phyloP scores from a whole-genome alignment of 2,113 vertebrate species.

The Phyllostomus hastatus region DNA sequence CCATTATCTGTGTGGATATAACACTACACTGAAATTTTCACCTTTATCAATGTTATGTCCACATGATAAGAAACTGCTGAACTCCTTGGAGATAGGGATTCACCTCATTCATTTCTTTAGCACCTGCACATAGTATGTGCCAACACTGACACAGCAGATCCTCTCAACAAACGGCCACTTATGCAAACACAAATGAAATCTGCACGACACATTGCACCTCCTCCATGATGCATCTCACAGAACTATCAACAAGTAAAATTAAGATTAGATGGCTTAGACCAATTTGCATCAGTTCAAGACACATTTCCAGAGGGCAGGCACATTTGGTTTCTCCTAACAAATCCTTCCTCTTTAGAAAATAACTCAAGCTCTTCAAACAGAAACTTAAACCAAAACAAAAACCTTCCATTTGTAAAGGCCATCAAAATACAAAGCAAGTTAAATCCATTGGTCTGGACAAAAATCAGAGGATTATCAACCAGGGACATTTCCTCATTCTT shows the following conservation, averaged over 20 bases:
- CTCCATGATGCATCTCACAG: neutral
- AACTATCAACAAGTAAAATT: neutral
- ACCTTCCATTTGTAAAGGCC: neutral
- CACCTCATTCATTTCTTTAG: neutral
- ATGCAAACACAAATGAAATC: neutral
- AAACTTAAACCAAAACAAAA: neutral
- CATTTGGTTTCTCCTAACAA: neutral
- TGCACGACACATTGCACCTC: neutral
- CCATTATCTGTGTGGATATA: neutral
- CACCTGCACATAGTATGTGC: neutral
- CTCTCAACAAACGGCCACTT: neutral
- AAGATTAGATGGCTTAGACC: neutral
- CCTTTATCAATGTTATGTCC: neutral
- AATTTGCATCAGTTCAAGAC: neutral
- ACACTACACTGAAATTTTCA: neutral
- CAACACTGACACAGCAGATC: neutral
- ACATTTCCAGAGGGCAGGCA: neutral
- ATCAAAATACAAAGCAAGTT: neutral
- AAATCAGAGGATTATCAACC: constrained; percentile 57
- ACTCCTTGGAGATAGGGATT: neutral
- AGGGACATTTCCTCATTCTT: constrained; percentile 53
- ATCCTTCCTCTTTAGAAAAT: constrained; percentile 28
- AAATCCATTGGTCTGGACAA: constrained; percentile 10
- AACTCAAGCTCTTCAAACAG: constrained; percentile 2
- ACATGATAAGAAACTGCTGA: neutral